Evolutionary conservation across 2,888 invertebrate genomes (phyloP), one percentile per base, ranked within the genome.

Genomic region (Cephus spinipes): DNA sequence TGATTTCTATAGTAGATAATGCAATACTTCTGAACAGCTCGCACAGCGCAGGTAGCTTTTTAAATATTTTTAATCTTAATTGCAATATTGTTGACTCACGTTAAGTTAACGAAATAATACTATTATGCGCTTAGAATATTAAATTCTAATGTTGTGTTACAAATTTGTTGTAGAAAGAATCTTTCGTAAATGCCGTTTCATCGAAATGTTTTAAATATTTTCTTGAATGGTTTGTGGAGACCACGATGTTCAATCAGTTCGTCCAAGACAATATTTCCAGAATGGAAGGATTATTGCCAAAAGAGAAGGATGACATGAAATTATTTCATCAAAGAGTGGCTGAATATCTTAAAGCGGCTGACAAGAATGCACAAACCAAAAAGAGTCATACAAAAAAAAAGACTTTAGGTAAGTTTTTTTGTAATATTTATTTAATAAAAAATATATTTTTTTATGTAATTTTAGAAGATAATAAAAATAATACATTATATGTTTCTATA

Each of bases 211-310:
- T 95, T 68, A 94, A 95, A 82, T 94, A 95, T 85, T 97, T 97
- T 90, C 92, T 97, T 0, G 96, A 96, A 83, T 97, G 97, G 97
- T 97, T 97, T 91, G 94, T 95, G 0, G 96, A 97, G 89, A 97
- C 97, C 0, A 95, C 96, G 1, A 96, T 97, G 96, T 97, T 97
- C 90, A 94, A 95, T 81, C 94, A 95, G 75, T 97, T 96, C 90
- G 93, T 95, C 76, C 94, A 95, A 83, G 93, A 93, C 80, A 87
- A 80, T 76, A 83, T 85, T 81, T 81, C 76, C 30, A 79, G 79
- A 40, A 73, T 81, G 68, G 83, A 84, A 80, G 81, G 89, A 32
- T 77, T 91, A 40, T 84, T 86, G 36, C 77, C 81, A 71, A 83
- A 83, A 73, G 81, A 85, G 15, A 76, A 78, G 33, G 81, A 82